Evolutionary conservation across 2,797 vertebrate species (phyloP).

Genomic region (Hydrophis major): DNA sequence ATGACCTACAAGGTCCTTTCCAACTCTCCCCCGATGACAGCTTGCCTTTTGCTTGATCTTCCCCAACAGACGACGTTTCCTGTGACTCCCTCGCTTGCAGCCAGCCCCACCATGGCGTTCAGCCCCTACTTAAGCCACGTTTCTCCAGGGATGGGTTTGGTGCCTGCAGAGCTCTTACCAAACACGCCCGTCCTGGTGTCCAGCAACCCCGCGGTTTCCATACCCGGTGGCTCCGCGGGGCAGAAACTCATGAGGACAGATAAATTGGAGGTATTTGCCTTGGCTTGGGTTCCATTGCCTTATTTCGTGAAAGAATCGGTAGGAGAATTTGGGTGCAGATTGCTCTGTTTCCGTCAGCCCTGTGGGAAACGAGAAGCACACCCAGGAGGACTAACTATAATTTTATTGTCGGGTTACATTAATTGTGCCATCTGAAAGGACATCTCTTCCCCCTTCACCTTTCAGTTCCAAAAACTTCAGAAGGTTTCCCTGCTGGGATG

Average conservation of each 20-base stretch:
- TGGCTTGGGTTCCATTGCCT: neutral
- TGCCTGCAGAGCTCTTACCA: slow-evolving; percentile 90
- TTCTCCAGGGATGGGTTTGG: slow-evolving; percentile 88
- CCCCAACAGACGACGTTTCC: slow-evolving; percentile 86
- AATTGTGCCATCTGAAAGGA: neutral
- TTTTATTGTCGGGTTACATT: neutral
- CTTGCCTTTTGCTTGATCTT: slow-evolving; percentile 45
- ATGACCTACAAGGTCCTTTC: no score
- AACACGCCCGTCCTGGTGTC: slow-evolving; percentile 88
- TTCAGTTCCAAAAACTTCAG: neutral
- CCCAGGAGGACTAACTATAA: neutral
- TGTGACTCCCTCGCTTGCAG: slow-evolving; percentile 84
- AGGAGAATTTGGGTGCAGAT: neutral
- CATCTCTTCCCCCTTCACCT: neutral
- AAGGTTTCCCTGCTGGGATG: neutral
- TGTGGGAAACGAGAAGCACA: neutral
- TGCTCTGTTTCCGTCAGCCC: neutral
- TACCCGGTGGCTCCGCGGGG: slow-evolving; percentile 82
- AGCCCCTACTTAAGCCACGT: slow-evolving; percentile 93
- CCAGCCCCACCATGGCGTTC: slow-evolving; percentile 89
- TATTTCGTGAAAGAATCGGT: neutral
- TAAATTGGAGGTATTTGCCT: slow-evolving; percentile 90
- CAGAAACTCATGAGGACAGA: slow-evolving; percentile 93
- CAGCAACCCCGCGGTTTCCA: slow-evolving; percentile 85
- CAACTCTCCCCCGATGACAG: neutral